Evolutionary conservation across 2,797 vertebrate species (phyloP), one percentile per base, ranked within the genome.

Genomic region (Myoxocephalus aenaeus): DNA sequence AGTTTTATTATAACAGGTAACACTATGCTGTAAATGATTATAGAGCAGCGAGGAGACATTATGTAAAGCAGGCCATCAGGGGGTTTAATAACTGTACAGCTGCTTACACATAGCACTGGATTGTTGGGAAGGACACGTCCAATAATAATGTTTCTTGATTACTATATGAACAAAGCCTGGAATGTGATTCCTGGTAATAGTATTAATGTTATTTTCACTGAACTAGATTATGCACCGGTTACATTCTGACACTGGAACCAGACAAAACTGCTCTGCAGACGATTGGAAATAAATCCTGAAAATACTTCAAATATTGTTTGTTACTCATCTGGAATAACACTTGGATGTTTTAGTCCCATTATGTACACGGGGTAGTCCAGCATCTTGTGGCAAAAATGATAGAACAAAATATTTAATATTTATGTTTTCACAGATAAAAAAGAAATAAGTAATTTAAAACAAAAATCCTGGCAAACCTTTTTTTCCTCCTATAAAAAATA

Each of bases 1-100:
- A n/a, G 32, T 81, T 54, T 46, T 40, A 58, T 80, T 56, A 46
- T 20, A 25, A 1, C n/a, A 79, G 18, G 20, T 29, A 36, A 25
- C 14, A 42, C 20, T 2, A 1, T 48, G 53, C 27, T 9, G 10
- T 74, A 57, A 66, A 66, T 66, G 18, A 40, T 77, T 67, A 63
- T 14, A 61, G n/a, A 64, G 72, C 63, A n/a, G 65, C 59, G 34
- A 13, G 11, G 51, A 80, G 63, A 71, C 25, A 32, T 56, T 17
- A 57, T 65, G 18, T 69, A 56, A 68, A 77, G 34, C 56, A 20
- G 3, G 10, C 17, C 11, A 0, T 59, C 14, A 20, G 44, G 50
- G 62, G 17, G 15, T 65, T 76, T 59, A 72, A 63, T 75, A 79
- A 61, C 40, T 38, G 11, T 53, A 27, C 29, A 38, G 18, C 50